Conservation (phyloP, 2,888 invertebrate species). For the Pandemis cinnamomeana region DNA sequence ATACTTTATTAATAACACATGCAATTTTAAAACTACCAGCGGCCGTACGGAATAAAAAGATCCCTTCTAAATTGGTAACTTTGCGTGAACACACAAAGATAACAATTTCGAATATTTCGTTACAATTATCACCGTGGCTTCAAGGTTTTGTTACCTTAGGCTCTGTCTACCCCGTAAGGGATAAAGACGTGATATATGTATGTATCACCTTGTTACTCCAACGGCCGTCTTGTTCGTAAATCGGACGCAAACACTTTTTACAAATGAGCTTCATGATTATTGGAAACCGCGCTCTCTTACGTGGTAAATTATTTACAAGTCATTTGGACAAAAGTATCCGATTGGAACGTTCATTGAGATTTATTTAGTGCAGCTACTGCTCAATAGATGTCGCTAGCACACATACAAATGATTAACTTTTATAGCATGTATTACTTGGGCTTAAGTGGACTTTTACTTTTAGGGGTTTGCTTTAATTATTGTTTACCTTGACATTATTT, state of each 20-base stretch:
- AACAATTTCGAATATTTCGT: neutral
- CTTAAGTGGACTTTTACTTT: neutral
- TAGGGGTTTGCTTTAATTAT: neutral
- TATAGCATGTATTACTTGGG: neutral
- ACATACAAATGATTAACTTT: neutral
- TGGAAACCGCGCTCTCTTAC: conserved; percentile 18
- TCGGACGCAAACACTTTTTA: conserved; percentile 29
- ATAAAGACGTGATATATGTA: too few relatives aligned
- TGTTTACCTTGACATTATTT: neutral
- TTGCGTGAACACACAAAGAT: neutral
- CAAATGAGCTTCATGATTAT: conserved; percentile 6
- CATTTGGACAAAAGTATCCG: conserved; percentile 6
- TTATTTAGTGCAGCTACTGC: conserved; percentile 10
- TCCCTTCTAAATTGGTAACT: neutral
- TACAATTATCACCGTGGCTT: neutral
- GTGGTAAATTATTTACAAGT: conserved; percentile 28
- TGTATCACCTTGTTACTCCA: conserved; percentile 7
- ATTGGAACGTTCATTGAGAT: conserved; percentile 7
- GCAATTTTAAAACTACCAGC: conserved; percentile 24
- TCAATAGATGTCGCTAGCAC: conserved; percentile 12
- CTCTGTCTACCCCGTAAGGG: too few relatives aligned
- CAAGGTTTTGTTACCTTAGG: too few relatives aligned
- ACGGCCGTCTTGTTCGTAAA: neutral
- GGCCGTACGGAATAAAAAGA: conserved; percentile 4
- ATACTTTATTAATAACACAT: conserved; percentile 31